A percentile compares a stretch with the other conserved stretches of the same genome.
phyloP scores from a whole-genome alignment of 2,888 invertebrate species.

The Odontothrips loti region DNA sequence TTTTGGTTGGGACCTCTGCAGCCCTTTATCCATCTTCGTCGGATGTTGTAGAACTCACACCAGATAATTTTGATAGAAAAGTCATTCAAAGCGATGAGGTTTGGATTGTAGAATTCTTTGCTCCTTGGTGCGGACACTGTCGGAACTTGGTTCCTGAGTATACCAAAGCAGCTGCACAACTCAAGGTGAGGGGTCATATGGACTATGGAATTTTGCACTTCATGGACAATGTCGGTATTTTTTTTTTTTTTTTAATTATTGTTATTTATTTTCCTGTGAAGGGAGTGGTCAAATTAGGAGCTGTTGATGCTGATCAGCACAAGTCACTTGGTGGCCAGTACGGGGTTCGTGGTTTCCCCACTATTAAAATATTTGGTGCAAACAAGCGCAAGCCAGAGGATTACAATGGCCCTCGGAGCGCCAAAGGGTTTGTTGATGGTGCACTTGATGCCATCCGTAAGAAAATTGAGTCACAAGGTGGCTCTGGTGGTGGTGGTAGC shows the following conservation, averaged over 20 bases:
- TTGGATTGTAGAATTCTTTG: constrained; percentile 95
- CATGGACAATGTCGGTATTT: constrained; percentile 2
- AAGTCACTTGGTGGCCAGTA: constrained; percentile 73
- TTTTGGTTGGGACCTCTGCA: constrained; percentile 34
- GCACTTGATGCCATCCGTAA: constrained; percentile 72
- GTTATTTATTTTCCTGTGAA: constrained; percentile 47
- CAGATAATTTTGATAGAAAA: constrained; percentile 77
- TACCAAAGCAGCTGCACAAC: constrained; percentile 83
- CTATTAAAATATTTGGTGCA: constrained; percentile 87
- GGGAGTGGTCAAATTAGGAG: constrained; percentile 92
- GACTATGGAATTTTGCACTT: constrained; percentile 27
- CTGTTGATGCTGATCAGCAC: constrained; percentile 88
- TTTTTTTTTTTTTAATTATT: background rate
- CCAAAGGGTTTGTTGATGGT: constrained; percentile 79
- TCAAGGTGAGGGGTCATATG: constrained; percentile 62
- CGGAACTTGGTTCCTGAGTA: constrained; percentile 88
- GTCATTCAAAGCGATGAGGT: constrained; percentile 79
- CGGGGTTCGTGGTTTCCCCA: constrained; percentile 88
- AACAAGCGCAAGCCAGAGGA: constrained; percentile 80
- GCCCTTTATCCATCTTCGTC: constrained; percentile 65
- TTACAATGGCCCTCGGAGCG: constrained; percentile 79
- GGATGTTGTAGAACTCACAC: constrained; percentile 81
- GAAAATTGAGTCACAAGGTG: constrained; percentile 60
- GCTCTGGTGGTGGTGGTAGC: constrained; percentile 13
- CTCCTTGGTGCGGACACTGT: constrained; percentile 95